Conservation (phyloP, 2,888 invertebrate species). For the Piscicola geometra region DNA sequence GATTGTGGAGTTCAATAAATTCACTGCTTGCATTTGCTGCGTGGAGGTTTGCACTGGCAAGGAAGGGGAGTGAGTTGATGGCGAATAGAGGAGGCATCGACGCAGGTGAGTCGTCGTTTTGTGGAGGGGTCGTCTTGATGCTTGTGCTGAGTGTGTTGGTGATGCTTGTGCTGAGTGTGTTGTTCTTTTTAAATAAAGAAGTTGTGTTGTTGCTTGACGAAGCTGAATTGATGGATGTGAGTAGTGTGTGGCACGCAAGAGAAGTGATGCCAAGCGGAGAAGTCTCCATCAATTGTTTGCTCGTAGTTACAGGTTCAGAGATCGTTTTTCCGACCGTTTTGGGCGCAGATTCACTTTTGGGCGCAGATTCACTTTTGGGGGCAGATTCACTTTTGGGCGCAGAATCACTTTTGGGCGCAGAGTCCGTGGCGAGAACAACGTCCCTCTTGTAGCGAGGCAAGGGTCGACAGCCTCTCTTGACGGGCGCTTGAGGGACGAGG, state of each 20-base stretch:
- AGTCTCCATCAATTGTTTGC: not conserved
- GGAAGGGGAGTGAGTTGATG: not conserved
- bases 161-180: not conserved
- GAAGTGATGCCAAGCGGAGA: not conserved
- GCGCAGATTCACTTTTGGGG: not conserved
- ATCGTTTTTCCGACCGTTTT: not conserved
- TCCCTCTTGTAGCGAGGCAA: constrained; percentile 15
- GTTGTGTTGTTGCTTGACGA: not conserved
- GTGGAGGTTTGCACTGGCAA: not conserved
- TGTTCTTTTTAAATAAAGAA: not conserved
- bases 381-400: not conserved
- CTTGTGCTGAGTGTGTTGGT: not conserved
- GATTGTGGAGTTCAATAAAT: too few relatives aligned
- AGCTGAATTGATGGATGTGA: not conserved
- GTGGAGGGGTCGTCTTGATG: not conserved
- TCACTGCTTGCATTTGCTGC: too few relatives aligned
- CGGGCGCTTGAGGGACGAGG: not conserved
- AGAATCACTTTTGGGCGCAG: not conserved
- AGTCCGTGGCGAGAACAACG: not conserved
- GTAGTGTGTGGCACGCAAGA: not conserved
- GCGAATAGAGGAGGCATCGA: not conserved
- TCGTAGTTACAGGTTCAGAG: not conserved
- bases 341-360: not conserved
- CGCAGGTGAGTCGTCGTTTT: not conserved
- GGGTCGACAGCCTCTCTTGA: constrained; percentile 7